Conservation (phyloP, 2,113 vertebrate genomes). For the Odocoileus hemionus region DNA sequence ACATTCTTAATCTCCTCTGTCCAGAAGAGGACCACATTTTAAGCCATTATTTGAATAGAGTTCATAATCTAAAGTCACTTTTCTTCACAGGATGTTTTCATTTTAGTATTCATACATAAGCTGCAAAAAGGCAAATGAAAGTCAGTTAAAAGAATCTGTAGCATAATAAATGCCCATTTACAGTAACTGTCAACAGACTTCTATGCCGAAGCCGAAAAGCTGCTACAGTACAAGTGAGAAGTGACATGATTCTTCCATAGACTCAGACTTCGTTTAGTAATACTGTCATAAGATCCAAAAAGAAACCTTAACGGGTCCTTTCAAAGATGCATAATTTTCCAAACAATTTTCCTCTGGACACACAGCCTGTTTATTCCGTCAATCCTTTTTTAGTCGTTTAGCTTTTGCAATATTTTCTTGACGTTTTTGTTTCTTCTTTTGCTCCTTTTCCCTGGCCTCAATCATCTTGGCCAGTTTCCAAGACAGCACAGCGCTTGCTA, state of each 20-base stretch:
- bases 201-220: background rate
- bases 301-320: slow-evolving; percentile 51
- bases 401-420: slow-evolving; percentile 97
- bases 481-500: slow-evolving; percentile 92
- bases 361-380: slow-evolving; percentile 53
- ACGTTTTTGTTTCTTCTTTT: slow-evolving; percentile 96
- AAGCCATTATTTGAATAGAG: slow-evolving; percentile 51
- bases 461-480: slow-evolving; percentile 99
- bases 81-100: background rate
- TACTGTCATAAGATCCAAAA: slow-evolving; percentile 24
- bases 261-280: background rate
- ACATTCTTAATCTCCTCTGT: slow-evolving; percentile 19
- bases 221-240: slow-evolving; percentile 38
- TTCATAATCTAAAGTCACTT: slow-evolving; percentile 29
- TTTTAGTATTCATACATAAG: slow-evolving; percentile 33
- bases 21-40: slow-evolving; percentile 20
- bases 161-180: slow-evolving; percentile 21
- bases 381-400: slow-evolving; percentile 95
- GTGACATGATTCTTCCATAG: slow-evolving; percentile 26
- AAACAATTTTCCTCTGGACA: background rate
- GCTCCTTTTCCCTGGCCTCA: slow-evolving; percentile 92
- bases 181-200: slow-evolving; percentile 39
- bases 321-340: slow-evolving; percentile 46
- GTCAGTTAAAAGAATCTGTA: slow-evolving; percentile 31
- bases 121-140: slow-evolving; percentile 60